Conservation (phyloP, 2,113 vertebrate species). For the Ascaphus truei region DNA sequence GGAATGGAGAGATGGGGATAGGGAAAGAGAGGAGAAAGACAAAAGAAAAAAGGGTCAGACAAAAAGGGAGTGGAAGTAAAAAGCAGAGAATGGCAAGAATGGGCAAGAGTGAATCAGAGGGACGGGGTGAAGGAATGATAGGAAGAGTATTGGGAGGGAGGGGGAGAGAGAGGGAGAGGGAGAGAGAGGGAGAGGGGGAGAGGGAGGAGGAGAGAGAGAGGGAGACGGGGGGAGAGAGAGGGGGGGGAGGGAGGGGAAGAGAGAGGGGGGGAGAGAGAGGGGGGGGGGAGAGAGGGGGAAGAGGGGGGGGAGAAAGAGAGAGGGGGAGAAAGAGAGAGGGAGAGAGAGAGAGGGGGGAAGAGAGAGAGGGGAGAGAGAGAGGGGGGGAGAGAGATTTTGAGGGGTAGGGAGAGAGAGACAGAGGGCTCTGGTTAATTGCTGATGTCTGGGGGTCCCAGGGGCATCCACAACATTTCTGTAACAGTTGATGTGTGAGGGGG, state of each 20-base stretch:
- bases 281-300: background rate
- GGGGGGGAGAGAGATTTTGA: background rate
- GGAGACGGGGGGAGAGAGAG: slow-evolving; percentile 42
- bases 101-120: background rate
- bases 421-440: slow-evolving; percentile 29
- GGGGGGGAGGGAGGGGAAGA: background rate
- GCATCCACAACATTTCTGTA: slow-evolving; percentile 21
- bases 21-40: slow-evolving; percentile 32
- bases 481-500: slow-evolving; percentile 23
- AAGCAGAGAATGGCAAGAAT: background rate
- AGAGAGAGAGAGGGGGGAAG: slow-evolving; percentile 10
- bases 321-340: slow-evolving; percentile 45
- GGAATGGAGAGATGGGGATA: background rate
- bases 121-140: background rate
- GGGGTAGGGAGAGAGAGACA: slow-evolving; percentile 29
- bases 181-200: background rate
- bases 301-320: slow-evolving; percentile 41
- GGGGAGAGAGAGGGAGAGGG: slow-evolving; percentile 35
- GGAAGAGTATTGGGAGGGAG: slow-evolving; percentile 52
- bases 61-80: slow-evolving; percentile 14
- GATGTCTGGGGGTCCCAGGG: background rate
- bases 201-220: slow-evolving; percentile 39
- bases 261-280: background rate
- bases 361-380: background rate
- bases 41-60: too few relatives aligned